Base-by-base conservation (phyloP, 2,888 invertebrate genomes). In the Capitulum mitella region DNA sequence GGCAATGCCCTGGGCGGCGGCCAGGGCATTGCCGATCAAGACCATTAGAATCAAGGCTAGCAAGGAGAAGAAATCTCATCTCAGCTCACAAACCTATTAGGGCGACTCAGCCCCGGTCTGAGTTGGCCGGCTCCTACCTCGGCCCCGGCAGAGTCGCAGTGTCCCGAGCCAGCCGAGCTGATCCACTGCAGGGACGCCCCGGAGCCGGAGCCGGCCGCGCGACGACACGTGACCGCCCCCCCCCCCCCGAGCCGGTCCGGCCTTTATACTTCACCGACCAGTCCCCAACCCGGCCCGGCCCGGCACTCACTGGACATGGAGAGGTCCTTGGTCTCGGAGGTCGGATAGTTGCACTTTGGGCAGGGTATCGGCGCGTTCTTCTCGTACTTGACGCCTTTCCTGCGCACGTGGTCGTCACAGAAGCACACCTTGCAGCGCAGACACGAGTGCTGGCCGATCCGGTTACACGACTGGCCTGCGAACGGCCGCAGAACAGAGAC, bases 371-470 rank as follows among this genome's bases (percentile, higher is more conserved):
- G 87, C 84, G 92, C 92, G 83, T 92, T 92, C 84, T 93, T 93
- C 29, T 91, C 92, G 85, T 94, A 94, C 84, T 94, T 95, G 84
- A 94, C 93, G 3, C 94, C 94, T 87, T 94, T 94, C 81, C 97
- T 91, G 79, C 92, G 90, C 80, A 97, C 96, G 87, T 98, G 97
- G 87, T 97, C 97, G 84, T 97, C 97, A 86, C 97, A 98, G 87
- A 93, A 98, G 86, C 97, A 97, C 5, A 92, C 92, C 88, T 98
- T 98, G 88, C 98, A 98, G 84, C 94, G 91, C 84, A 98, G 89
- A 85, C 97, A 98, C 6, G 97, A 96, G 87, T 95, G 95, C 87
- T 97, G 96, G 0, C 97, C 97, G 81, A 96, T 88, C 80, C 93
- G 92, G 88, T 97, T 97, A 86, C 97, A 97, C 0, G 96, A 97